These are phyloP conservation scores for Phalacrocorax aristotelis DNA, from an alignment of 2,113 vertebrate genomes.

Conservation along the genomic window DNA sequence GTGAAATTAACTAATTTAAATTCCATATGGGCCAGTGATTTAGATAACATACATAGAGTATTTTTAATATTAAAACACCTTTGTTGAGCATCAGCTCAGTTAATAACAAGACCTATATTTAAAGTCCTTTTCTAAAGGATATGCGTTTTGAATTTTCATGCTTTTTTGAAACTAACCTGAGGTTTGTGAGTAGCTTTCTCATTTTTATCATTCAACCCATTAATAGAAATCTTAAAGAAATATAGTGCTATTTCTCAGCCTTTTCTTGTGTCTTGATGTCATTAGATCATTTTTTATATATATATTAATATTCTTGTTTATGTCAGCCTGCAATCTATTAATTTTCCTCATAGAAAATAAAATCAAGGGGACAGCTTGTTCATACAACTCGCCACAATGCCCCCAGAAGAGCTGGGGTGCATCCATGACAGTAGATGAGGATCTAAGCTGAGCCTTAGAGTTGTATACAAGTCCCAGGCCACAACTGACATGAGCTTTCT, in stretches of 20 bases:
- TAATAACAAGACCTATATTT: neutral
- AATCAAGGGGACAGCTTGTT: neutral
- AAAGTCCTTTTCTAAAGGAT: constrained; percentile 18
- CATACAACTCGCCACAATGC: neutral
- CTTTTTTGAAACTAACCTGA: neutral
- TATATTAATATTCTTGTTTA: neutral
- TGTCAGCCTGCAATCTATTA: neutral
- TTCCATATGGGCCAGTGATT: constrained; percentile 39
- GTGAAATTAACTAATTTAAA: constrained; percentile 63
- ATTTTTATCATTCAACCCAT: neutral
- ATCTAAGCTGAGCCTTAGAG: neutral
- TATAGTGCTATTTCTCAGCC: neutral
- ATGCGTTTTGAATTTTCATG: neutral
- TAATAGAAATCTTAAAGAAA: neutral
- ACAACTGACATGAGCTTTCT: neutral
- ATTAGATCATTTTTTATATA: neutral
- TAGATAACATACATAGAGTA: neutral
- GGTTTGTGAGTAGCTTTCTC: neutral
- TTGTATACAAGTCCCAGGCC: neutral
- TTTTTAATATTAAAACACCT: neutral
- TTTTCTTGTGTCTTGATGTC: neutral
- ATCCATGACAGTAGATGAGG: neutral
- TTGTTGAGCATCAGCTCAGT: neutral
- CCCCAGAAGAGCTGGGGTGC: neutral
- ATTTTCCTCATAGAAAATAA: neutral